Percentiles rank a stretch among this genome's conserved stretches.
phyloP scores from a whole-genome alignment of 1,140 invertebrate genomes.

The Drosophila ironensis region DNA sequence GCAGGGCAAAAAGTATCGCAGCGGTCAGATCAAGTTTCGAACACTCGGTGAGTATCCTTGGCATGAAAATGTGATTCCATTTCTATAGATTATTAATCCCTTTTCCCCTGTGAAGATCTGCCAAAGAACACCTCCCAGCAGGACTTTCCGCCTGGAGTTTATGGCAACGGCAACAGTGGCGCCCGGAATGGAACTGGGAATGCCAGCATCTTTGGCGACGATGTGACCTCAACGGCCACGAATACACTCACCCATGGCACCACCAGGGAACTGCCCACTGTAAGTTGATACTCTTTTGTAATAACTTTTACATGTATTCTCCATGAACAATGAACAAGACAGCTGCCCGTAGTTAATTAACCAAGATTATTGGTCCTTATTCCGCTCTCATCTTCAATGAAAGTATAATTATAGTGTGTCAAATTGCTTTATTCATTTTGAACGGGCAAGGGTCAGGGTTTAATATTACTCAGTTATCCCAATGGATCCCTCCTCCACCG shows the following conservation, averaged over 20 bases:
- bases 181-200: constrained; percentile 81
- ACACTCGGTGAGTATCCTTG: constrained; percentile 87
- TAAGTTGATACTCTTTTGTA: constrained; percentile 15
- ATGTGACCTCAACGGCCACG: constrained; percentile 75
- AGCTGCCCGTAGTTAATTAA: not conserved
- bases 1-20: constrained; percentile 89
- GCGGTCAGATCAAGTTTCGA: constrained; percentile 90
- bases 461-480: not conserved
- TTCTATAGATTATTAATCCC: not conserved
- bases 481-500: not conserved
- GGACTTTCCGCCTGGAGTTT: constrained; percentile 82
- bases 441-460: too few relatives aligned
- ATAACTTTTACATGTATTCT: not conserved
- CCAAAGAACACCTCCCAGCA: constrained; percentile 88
- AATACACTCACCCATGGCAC: constrained; percentile 83
- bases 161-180: constrained; percentile 82
- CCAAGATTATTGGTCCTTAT: too few relatives aligned
- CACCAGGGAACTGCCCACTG: constrained; percentile 74
- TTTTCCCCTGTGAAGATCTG: constrained; percentile 85
- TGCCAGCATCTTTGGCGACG: constrained; percentile 71
- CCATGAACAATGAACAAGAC: too few relatives aligned
- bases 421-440: not conserved
- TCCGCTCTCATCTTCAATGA: too few relatives aligned
- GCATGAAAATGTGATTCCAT: not conserved
- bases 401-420: not conserved